Evolutionary conservation across 2,888 invertebrate species (phyloP), one percentile per base, ranked within the genome.

Genomic region (Eupithecia subfuscata): DNA sequence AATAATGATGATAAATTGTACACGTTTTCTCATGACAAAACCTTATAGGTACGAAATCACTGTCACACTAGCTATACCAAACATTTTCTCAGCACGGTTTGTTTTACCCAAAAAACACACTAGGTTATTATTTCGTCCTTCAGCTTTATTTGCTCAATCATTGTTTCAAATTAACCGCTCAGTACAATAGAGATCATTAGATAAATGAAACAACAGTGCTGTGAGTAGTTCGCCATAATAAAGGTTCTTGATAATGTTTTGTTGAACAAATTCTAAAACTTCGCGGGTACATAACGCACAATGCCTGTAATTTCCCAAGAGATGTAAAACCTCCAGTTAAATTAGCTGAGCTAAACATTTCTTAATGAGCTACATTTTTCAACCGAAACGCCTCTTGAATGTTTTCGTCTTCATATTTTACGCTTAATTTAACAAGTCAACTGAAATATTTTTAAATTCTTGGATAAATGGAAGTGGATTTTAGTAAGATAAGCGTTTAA

Each of bases 311-410:
- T 94, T 94, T 94, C 93, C 91, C 91, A 75, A 22, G 91, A 88
- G 91, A 86, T 86, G 84, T 84, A 85, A 87, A 86, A 88, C 89
- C 88, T 87, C 89, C 88, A 88, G 89, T 89, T 89, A 91, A 93
- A 93, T 93, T 92, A 92, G 88, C 89, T 90, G 82, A 85, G 87
- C 91, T 92, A 92, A 93, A 92, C 90, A 92, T 92, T 88, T 84
- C 89, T 88, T 91, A 91, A 91, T 91, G 90, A 90, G 87, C 87
- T 86, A 89, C 88, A 91, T 91, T 91, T 91, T 88, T 90, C 90
- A 91, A 86, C 86, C 84, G 89, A 84, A 87, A 87, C 85, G 86
- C 84, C 85, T 80, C 86, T 85, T 85, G 84, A 85, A 87, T 88
- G 84, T 87, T 87, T 86, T 84, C 85, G 82, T 86, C 84, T 86